These are phyloP conservation scores for Latrodectus elegans DNA, from an alignment of 2,888 invertebrate genomes.

Conservation along the genomic window DNA sequence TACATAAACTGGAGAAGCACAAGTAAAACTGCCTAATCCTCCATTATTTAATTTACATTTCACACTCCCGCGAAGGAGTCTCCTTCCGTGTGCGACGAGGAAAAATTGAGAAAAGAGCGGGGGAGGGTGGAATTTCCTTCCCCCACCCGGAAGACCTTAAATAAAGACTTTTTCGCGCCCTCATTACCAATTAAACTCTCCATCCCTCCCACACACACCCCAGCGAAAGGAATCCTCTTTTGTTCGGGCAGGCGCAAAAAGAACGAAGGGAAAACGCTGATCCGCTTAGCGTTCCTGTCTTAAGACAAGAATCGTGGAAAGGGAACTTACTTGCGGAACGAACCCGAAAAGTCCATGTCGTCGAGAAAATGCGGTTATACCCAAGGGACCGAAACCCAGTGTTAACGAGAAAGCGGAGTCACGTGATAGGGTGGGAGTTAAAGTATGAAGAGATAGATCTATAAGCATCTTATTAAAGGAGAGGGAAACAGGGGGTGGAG, in stretches of 20 bases:
- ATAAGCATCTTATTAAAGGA: constrained; percentile 62
- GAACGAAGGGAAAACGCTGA: constrained; percentile 1
- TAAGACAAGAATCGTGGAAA: constrained; percentile 14
- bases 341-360: constrained; percentile 19
- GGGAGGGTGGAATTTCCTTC: neutral
- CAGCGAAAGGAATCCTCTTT: constrained; percentile 25
- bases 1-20: constrained; percentile 31
- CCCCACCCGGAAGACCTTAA: neutral
- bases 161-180: constrained; percentile 35
- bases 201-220: neutral
- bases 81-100: neutral
- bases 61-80: constrained; percentile 26
- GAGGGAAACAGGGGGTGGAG: neutral
- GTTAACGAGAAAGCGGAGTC: constrained; percentile 31
- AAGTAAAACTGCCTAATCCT: constrained; percentile 46
- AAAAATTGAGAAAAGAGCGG: neutral
- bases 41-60: constrained; percentile 61
- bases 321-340: neutral
- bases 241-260: constrained; percentile 12
- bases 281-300: constrained; percentile 33
- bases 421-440: constrained; percentile 3
- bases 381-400: constrained; percentile 34
- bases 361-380: constrained; percentile 43
- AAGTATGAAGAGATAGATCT: constrained; percentile 28
- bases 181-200: constrained; percentile 58